Conservation (phyloP, 2,797 vertebrate species). For the Enteromius paludinosus region DNA sequence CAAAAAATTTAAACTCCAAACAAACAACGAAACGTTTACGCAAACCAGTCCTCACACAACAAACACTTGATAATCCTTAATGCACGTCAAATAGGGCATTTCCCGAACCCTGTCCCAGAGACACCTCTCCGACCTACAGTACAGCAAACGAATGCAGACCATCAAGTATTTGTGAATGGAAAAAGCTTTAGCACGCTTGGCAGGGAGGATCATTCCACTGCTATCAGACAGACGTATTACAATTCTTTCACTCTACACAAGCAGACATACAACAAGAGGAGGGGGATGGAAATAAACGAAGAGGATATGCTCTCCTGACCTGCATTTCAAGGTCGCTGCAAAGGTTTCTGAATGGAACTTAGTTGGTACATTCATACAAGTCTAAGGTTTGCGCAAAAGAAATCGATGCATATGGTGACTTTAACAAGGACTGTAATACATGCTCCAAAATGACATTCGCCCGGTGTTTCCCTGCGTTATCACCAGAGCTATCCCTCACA, state of each 20-base stretch:
- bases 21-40: not conserved
- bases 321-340: slow-evolving; percentile 59
- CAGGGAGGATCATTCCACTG: slow-evolving; percentile 51
- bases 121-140: slow-evolving; percentile 3
- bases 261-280: slow-evolving; percentile 14
- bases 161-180: slow-evolving; percentile 80
- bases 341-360: slow-evolving; percentile 16
- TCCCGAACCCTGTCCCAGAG: slow-evolving; percentile 15
- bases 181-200: slow-evolving; percentile 72
- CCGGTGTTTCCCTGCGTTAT: slow-evolving; percentile 47
- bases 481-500: slow-evolving; percentile 39
- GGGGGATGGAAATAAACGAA: slow-evolving; percentile 21
- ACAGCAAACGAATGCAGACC: slow-evolving; percentile 56
- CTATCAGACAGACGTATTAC: slow-evolving; percentile 33
- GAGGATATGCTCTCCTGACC: slow-evolving; percentile 47
- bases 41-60: not conserved
- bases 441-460: not conserved
- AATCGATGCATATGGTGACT: slow-evolving; percentile 10
- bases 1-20: not conserved
- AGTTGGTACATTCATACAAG: not conserved
- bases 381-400: not conserved
- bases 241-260: slow-evolving; percentile 30
- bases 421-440: slow-evolving; percentile 4
- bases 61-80: not conserved
- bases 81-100: not conserved